Base-by-base conservation (phyloP, 64 coral and sea anemone genomes). In the Pocillopora verrucosa region DNA sequence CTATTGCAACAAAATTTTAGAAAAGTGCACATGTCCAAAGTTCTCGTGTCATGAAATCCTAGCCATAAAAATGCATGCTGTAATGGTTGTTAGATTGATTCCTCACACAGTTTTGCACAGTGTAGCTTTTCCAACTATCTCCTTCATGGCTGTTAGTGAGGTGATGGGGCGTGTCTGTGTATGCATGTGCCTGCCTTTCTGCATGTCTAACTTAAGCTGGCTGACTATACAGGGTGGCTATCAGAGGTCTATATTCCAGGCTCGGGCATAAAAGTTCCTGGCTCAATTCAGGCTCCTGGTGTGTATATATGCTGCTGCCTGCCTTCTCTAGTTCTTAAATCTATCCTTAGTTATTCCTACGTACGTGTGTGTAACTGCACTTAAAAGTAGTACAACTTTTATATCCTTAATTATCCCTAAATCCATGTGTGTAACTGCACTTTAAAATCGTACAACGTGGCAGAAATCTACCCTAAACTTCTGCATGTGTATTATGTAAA, bases 191-290 rank as follows among this genome's bases (percentile, higher is more conserved):
- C 3, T 51, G 3, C 79, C 20, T 45, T 34, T 19, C 83, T 90
- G 89, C 69, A 73, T 80, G 76, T 83, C 72, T 78, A 76, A 88
- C 72, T 76, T 76, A 75, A 80, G 73, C 85, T 88, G 89, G 88
- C 91, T 93, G 91, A 76, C 80, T 88, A 90, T 87, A 96, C 91
- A 96, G 95, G 95, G 83, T 96, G 95, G 95, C 92, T 96, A 65
- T 91, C 83, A 80, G 95, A 96, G 87, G 95, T 96, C 86, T 96
- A 96, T 96, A 93, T 96, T 90, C 91, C 88, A 87, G 95, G 95
- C 83, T 93, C 95, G 90, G 95, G 95, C 95, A 96, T 96, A 91
- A 96, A 96, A 96, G 95, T 96, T 91, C 95, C 95, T 88, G 95
- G 95, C 93, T 96, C 95, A 61, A 93, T 96, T 91, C 95, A 96